phyloP scores from a whole-genome alignment of 2,797 vertebrate species.

The Peromyscus nudipes region DNA sequence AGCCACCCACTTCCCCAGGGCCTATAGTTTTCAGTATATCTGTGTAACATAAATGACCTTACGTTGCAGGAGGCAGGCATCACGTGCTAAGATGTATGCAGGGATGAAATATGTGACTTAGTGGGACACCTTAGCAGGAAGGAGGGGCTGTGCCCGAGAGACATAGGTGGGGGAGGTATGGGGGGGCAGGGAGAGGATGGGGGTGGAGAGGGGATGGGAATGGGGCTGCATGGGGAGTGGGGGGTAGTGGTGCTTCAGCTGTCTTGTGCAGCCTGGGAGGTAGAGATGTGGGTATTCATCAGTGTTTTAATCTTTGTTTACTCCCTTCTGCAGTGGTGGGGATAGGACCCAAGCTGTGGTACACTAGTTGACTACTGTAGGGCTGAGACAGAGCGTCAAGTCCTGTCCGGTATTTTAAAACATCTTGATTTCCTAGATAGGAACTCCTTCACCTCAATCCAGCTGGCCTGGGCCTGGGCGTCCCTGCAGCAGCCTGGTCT shows the following conservation, averaged over 20 bases:
- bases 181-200: background rate
- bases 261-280: background rate
- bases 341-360: background rate
- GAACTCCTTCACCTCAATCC: background rate
- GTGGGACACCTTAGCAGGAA: background rate
- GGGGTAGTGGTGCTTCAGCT: background rate
- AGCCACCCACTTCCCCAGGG: background rate
- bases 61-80: accelerated
- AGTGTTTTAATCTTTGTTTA: background rate
- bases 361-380: accelerated
- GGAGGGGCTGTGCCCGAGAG: accelerated
- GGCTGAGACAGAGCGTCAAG: background rate
- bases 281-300: accelerated
- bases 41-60: background rate
- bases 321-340: background rate
- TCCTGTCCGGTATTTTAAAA: background rate
- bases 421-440: background rate
- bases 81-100: accelerated
- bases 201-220: background rate
- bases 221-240: background rate
- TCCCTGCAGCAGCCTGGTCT: background rate
- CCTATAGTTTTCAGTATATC: background rate
- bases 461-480: background rate
- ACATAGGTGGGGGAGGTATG: background rate
- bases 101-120: accelerated